Evolutionary conservation across 2,113 vertebrate species (phyloP), one percentile per base, ranked within the genome.

Genomic region (Tringa solitaria): DNA sequence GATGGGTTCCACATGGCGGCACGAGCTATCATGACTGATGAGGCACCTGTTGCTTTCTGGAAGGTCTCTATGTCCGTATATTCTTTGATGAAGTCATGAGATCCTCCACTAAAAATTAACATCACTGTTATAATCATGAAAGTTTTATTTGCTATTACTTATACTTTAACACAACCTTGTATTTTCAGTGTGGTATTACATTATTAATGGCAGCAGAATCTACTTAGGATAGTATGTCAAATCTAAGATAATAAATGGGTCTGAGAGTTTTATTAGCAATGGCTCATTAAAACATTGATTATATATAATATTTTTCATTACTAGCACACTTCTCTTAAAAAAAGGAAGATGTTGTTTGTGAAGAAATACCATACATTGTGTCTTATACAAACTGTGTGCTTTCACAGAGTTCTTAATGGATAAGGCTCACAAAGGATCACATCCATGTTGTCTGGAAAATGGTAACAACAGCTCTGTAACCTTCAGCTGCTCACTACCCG

Each of bases 1-100:
- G 99, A 99, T 0, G 99, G 98, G 93, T 99, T 99, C 99, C 99
- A 99, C 99, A 99, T 99, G 87, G 99, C 99, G 3, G 99, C 98
- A 7, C 99, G 98, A 46, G 99, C 99, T 87, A 99, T 93, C 99
- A 99, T 99, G 51, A 99, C 99, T 0, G 99, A 99, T 24, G 99
- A 98, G 8, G 99, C 97, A 16, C 98, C 98, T 0, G 99, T 98
- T 24, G 95, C 97, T 95, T 91, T 94, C 87, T 97, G 98, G 94
- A 99, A 99, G 85, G 87, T 97, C 67, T 98, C 98, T 26, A 99
- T 98, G 96, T 99, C 98, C 1, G 22, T 39, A 83, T 98, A 94
- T 11, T 95, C 98, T 95, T 98, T 99, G 89, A 99, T 99, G 89
- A 98, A 97, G 89, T 99, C 99, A 4, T 99, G 98, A 96, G 99